phyloP scores from a whole-genome alignment of 2,888 invertebrate species.

The Habroteleia sp. region DNA sequence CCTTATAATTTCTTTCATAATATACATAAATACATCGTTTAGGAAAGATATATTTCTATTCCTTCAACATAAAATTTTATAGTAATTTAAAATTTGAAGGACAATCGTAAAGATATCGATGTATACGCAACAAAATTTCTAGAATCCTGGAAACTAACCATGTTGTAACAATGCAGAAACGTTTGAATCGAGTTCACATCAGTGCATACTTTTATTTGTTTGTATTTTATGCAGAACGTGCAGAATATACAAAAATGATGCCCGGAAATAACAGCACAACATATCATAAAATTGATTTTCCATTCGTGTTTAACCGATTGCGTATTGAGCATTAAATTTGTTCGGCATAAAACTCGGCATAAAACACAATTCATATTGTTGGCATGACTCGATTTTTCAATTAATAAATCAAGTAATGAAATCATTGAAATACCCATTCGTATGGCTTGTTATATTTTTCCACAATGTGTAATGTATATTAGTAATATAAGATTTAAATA shows the following conservation, averaged over 20 bases:
- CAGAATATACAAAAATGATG: constrained; percentile 10
- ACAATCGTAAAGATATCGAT: constrained; percentile 29
- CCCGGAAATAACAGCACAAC: constrained; percentile 1
- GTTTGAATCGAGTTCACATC: constrained; percentile 4
- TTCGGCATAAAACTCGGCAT: neutral
- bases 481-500: too few species aligned
- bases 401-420: constrained; percentile 1
- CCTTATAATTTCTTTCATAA: too few species aligned
- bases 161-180: constrained; percentile 1
- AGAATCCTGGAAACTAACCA: constrained; percentile 11
- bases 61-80: constrained; percentile 15
- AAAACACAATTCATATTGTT: neutral
- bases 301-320: constrained; percentile 21
- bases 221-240: neutral
- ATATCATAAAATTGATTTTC: constrained; percentile 22
- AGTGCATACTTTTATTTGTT: constrained; percentile 14
- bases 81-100: constrained; percentile 21
- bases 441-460: too few species aligned
- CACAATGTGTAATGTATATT: too few species aligned
- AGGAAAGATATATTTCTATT: constrained; percentile 1
- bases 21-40: too few species aligned
- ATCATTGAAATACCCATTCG: neutral
- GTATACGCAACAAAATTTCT: neutral
- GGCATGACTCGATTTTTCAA: neutral
- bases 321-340: neutral